These are phyloP conservation scores for Euproctis similis DNA, from an alignment of 2,888 invertebrate genomes.

Conservation along the genomic window DNA sequence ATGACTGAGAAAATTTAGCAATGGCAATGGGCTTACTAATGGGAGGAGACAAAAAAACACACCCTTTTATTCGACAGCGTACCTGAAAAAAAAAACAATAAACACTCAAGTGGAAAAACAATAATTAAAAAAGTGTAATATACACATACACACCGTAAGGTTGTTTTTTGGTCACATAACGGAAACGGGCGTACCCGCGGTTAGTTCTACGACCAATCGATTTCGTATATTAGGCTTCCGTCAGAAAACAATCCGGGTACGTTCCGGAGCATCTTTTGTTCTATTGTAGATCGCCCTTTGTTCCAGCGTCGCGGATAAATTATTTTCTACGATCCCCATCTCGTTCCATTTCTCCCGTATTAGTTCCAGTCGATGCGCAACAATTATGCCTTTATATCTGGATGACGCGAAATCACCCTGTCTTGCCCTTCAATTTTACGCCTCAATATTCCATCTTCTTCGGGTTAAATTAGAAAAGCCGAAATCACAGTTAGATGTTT, in stretches of 20 bases:
- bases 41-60: no score
- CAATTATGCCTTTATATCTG: slow-evolving; percentile 71
- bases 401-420: slow-evolving; percentile 71
- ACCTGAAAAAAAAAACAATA: no score
- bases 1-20: no score
- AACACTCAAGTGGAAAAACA: no score
- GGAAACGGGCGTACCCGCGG: slow-evolving; percentile 47
- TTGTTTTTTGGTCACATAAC: slow-evolving; percentile 37
- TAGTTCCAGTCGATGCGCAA: slow-evolving; percentile 74
- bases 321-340: slow-evolving; percentile 72
- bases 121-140: no score
- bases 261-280: slow-evolving; percentile 65
- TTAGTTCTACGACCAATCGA: slow-evolving; percentile 60
- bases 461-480: slow-evolving; percentile 52
- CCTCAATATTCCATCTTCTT: slow-evolving; percentile 56
- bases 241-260: slow-evolving; percentile 62
- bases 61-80: no score
- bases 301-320: slow-evolving; percentile 70
- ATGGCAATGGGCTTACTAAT: no score
- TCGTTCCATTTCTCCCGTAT: slow-evolving; percentile 72
- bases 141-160: slow-evolving; percentile 5
- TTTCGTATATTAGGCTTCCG: slow-evolving; percentile 65
- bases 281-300: slow-evolving; percentile 65
- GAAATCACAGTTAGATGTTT: slow-evolving; percentile 31
- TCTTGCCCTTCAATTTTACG: slow-evolving; percentile 67